Percentiles rank a stretch among this genome's conserved stretches.
phyloP scores from a whole-genome alignment of 2,797 vertebrate species.

The Podarcis lilfordi region DNA sequence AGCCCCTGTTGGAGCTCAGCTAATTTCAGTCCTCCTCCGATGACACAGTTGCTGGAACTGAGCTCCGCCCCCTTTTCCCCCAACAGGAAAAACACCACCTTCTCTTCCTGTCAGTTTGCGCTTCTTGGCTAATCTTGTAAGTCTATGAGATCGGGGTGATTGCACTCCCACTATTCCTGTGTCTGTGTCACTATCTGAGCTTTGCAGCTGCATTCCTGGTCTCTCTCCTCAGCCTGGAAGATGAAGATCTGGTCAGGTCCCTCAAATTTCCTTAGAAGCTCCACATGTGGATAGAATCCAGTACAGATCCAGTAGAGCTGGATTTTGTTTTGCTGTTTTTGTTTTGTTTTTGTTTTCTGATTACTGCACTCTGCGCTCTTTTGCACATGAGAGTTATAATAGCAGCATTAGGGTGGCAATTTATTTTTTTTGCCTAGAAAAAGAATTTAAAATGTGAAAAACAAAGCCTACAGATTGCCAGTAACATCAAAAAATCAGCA shows the following conservation, averaged over 20 bases:
- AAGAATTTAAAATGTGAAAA: slow-evolving; percentile 36
- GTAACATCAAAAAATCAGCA: slow-evolving; percentile 48
- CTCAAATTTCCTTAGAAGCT: neutral
- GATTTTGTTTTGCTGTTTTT: neutral
- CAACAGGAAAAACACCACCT: too few species aligned
- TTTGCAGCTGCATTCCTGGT: too few species aligned
- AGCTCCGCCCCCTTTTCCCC: too few species aligned
- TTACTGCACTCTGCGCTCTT: neutral
- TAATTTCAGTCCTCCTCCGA: too few species aligned
- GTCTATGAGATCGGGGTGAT: too few species aligned
- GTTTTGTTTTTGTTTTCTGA: neutral
- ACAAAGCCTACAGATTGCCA: slow-evolving; percentile 14
- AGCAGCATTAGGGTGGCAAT: neutral
- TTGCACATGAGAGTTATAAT: neutral
- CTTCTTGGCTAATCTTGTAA: too few species aligned
- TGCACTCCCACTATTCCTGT: too few species aligned
- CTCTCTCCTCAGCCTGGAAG: neutral
- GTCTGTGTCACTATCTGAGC: too few species aligned
- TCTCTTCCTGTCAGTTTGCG: too few species aligned
- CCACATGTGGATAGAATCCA: neutral
- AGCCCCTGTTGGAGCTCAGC: too few species aligned
- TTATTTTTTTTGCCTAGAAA: slow-evolving; percentile 26
- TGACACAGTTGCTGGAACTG: too few species aligned
- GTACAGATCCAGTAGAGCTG: neutral
- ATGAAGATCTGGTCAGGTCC: neutral